Percentiles rank a stretch among this genome's conserved stretches.
Conservation (phyloP, 2,113 vertebrate genomes). For the Ptilorrhoa leucosticta region DNA sequence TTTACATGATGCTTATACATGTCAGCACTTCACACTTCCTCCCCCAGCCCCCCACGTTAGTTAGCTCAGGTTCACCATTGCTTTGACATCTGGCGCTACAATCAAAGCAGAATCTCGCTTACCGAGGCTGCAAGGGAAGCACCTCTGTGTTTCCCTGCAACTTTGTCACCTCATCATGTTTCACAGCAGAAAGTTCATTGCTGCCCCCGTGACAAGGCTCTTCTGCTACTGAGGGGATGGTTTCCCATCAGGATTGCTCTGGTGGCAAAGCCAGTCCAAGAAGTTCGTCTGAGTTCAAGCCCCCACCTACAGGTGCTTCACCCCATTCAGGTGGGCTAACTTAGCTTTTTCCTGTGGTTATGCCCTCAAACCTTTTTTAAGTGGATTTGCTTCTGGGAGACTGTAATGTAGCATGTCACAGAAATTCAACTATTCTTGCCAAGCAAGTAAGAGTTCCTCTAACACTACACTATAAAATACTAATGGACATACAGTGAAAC, state of each 20-base stretch:
- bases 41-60: background rate
- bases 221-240: background rate
- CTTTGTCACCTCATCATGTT: slow-evolving; percentile 9
- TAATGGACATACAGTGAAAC: background rate
- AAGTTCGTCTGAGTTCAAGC: background rate
- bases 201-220: background rate
- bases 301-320: background rate
- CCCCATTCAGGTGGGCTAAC: background rate
- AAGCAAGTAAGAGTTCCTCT: background rate
- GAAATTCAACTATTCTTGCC: background rate
- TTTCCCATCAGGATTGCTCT: background rate
- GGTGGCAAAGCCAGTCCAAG: background rate
- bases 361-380: background rate
- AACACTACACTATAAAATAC: background rate
- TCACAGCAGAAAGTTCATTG: background rate
- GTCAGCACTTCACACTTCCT: background rate
- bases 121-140: background rate
- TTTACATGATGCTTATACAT: background rate
- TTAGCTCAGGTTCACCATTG: background rate
- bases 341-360: background rate
- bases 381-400: background rate
- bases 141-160: background rate
- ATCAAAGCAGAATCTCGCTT: background rate
- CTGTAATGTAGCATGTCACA: background rate
- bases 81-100: slow-evolving; percentile 28